phyloP scores from a whole-genome alignment of 2,797 vertebrate species.

The Pseudomugil tenellus region DNA sequence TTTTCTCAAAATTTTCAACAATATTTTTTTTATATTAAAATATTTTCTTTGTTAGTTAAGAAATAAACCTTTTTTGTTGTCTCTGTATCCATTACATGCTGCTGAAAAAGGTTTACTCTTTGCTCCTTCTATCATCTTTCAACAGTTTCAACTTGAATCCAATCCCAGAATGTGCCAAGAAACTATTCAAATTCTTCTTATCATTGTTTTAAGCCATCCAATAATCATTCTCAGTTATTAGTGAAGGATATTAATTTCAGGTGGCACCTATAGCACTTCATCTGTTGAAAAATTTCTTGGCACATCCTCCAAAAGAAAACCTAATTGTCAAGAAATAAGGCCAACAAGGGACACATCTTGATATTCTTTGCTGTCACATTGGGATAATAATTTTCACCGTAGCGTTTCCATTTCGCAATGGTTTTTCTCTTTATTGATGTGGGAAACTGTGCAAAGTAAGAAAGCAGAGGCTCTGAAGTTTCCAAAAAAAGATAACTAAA shows the following conservation, averaged over 20 bases:
- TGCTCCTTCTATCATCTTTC: background rate
- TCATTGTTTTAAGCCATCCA: background rate
- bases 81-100: background rate
- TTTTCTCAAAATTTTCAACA: conserved; percentile 9
- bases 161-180: background rate
- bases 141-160: background rate
- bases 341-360: conserved; percentile 14
- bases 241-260: background rate
- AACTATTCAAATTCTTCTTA: background rate
- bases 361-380: conserved; percentile 25
- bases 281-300: conserved; percentile 8
- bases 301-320: conserved; percentile 10
- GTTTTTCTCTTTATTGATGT: conserved; percentile 30
- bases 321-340: conserved; percentile 1
- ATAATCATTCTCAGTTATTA: background rate
- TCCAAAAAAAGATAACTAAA: background rate
- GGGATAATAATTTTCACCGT: conserved; percentile 2
- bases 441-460: conserved; percentile 29
- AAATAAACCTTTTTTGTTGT: background rate
- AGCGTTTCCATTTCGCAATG: conserved; percentile 22
- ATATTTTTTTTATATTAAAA: conserved; percentile 12
- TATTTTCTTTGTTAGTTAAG: conserved; percentile 28
- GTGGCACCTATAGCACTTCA: background rate
- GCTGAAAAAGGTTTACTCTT: background rate
- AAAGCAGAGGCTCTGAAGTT: background rate